Base-by-base conservation (phyloP, 2,797 vertebrate genomes). In the Tenualosa thibaudeaui region DNA sequence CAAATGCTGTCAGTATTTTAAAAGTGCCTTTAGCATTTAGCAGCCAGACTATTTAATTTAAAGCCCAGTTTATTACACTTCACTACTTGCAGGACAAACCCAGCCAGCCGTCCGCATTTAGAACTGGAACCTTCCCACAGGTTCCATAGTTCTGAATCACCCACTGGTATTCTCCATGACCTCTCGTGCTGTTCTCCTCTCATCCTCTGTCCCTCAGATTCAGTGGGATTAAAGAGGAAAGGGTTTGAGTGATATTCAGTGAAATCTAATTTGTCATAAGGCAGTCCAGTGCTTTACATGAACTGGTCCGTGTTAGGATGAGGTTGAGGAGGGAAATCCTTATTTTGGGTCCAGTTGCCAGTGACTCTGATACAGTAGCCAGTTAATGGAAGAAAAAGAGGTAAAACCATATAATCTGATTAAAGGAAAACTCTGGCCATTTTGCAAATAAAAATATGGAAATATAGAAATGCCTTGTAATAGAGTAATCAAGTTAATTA, bases 91-190 rank as follows among this genome's bases (percentile, higher is more conserved):
- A 43, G 71, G 40, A 78, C 8, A 46, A 19, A 46, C 9, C 13
- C 8, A 46, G 37, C 71, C 40, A 78, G 40, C 40, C 40, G 43
- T 43, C 13, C 31, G 17, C 22, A 78, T 46, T 78, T 46, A 7
- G 19, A 78, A 19, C 10, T 15, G 40, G 13, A 71, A 71, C 15
- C 5, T 31, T 71, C 65, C 26, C 24, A 5, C 65, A 71, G 26
- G 65, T 71, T 71, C 65, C 65, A 37, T 71, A 62, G n/a, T 62
- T 62, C 24, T 68, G 62, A 68, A 43, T 40, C 37, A 75, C 37
- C 19, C 15, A 40, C 37, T 43, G 68, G 31, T 75, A 0, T 43
- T 75, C 68, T 75, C 62, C 10, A 31, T 68, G 24, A 68, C 68
- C 17, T 43, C 43, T 3, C 5, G 40, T 19, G 37, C 15, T 78